Evolutionary conservation across 2,113 vertebrate genomes (phyloP).

Genomic region (Chaetura pelagica): DNA sequence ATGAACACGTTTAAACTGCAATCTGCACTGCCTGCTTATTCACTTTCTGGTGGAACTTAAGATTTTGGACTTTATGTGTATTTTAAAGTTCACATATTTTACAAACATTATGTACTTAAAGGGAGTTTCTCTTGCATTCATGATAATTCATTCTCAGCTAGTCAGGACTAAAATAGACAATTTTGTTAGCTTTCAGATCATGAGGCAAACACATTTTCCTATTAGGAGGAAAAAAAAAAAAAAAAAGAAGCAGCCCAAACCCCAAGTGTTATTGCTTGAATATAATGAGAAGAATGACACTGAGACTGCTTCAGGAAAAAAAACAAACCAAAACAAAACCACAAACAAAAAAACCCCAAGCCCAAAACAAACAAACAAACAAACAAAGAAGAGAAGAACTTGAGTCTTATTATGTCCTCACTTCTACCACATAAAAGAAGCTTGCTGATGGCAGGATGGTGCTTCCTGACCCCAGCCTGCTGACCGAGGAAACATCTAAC

Average conservation of each 20-base stretch:
- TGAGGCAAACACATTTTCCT: not conserved
- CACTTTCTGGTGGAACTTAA: not conserved
- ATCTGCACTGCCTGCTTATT: not conserved
- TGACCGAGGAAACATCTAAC: not conserved
- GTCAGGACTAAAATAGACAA: not conserved
- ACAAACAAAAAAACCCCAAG: not conserved
- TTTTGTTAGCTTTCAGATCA: not conserved
- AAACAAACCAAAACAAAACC: too few species aligned
- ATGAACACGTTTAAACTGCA: not conserved
- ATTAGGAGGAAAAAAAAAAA: not conserved
- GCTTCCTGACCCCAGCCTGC: not conserved
- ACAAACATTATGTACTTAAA: not conserved
- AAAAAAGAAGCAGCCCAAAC: not conserved
- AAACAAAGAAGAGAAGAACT: not conserved
- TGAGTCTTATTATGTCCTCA: not conserved
- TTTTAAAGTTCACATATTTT: conserved; percentile 14
- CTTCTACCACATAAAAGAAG: not conserved
- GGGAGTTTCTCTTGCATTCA: not conserved
- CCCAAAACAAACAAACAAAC: not conserved
- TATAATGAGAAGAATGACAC: not conserved
- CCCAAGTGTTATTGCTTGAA: not conserved
- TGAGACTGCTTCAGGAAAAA: not conserved
- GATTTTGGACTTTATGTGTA: not conserved
- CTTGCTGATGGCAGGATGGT: not conserved
- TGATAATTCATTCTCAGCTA: not conserved